Conservation (phyloP, 2,113 vertebrate species). For the Bubo blakistoni region DNA sequence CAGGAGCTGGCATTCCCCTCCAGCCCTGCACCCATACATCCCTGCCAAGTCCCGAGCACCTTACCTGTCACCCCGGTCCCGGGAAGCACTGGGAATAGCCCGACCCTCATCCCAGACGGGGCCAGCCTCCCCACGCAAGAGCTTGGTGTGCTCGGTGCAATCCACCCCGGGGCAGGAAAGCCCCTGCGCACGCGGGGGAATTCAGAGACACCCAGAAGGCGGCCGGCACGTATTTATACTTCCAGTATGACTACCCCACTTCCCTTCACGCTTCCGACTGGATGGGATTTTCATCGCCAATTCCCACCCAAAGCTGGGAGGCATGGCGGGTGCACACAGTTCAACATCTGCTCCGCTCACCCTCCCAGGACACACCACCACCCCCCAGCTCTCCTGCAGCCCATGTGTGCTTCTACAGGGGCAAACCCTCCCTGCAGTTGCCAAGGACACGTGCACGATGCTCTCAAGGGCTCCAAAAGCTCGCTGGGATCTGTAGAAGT, state of each 20-base stretch:
- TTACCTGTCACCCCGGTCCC: background rate
- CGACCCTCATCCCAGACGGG: accelerated
- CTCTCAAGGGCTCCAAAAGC: background rate
- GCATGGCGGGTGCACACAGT: accelerated
- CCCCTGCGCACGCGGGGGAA: background rate
- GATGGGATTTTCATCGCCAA: background rate
- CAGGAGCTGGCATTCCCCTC: background rate
- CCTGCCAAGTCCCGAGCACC: background rate
- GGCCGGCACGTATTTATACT: background rate
- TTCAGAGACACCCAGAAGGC: background rate
- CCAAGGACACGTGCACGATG: accelerated
- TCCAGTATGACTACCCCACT: conserved; percentile 18
- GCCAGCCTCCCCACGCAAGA: background rate
- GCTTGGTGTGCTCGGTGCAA: background rate
- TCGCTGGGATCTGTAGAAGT: background rate
- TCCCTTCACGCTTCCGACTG: background rate
- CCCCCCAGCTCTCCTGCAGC: background rate
- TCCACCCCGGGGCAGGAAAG: background rate
- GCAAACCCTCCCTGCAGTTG: background rate
- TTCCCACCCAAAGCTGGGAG: background rate
- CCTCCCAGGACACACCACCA: background rate
- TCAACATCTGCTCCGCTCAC: accelerated
- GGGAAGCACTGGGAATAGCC: background rate
- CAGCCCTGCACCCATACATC: background rate
- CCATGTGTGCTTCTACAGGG: accelerated